Conservation (phyloP, 2,797 vertebrate species). For the Chelmon rostratus region DNA sequence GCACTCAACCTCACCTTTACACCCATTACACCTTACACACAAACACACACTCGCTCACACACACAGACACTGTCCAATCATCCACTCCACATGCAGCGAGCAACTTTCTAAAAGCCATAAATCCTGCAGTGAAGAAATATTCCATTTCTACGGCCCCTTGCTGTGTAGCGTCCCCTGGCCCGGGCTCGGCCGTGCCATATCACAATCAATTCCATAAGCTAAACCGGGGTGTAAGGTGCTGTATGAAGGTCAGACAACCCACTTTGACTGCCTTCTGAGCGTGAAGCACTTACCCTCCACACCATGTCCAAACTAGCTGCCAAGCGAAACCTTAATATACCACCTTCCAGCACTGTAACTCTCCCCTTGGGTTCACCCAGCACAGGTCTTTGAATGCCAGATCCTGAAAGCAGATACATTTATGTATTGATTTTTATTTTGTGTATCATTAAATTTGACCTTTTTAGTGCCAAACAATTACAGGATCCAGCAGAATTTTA, state of each 20-base stretch:
- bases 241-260: slow-evolving; percentile 72
- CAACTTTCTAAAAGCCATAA: slow-evolving; percentile 68
- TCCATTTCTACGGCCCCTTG: slow-evolving; percentile 69
- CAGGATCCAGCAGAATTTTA: slow-evolving; percentile 57
- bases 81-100: slow-evolving; percentile 58
- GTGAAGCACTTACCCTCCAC: slow-evolving; percentile 69
- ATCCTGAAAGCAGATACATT: slow-evolving; percentile 48
- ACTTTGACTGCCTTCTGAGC: slow-evolving; percentile 76
- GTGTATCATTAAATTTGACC: slow-evolving; percentile 68
- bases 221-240: slow-evolving; percentile 68
- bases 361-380: slow-evolving; percentile 30
- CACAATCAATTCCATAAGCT: slow-evolving; percentile 78
- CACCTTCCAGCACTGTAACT: slow-evolving; percentile 37
- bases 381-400: slow-evolving; percentile 42
- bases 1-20: slow-evolving; percentile 12
- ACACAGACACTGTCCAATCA: slow-evolving; percentile 59
- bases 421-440: slow-evolving; percentile 68
- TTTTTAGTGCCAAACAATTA: slow-evolving; percentile 66
- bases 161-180: slow-evolving; percentile 61
- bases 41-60: slow-evolving; percentile 26
- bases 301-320: slow-evolving; percentile 68
- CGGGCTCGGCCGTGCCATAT: slow-evolving; percentile 63
- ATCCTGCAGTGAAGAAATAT: slow-evolving; percentile 72
- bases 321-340: slow-evolving; percentile 57
- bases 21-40: slow-evolving; percentile 6